Base-by-base conservation (phyloP, 2,888 invertebrate genomes). In the Vanessa cardui region DNA sequence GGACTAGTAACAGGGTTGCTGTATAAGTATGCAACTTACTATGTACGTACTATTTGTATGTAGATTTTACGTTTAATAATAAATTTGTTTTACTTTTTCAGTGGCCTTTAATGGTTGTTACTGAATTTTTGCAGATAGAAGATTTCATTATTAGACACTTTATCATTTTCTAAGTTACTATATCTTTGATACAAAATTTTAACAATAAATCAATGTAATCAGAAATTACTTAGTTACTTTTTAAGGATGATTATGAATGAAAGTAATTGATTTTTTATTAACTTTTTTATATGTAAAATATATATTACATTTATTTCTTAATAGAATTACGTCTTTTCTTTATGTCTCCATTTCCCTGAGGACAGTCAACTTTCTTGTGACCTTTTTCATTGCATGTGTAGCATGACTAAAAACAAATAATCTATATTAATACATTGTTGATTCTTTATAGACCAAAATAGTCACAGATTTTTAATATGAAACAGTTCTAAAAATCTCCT, bases 351-450 rank as follows among this genome's bases (percentile, higher is more conserved):
- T 69, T 21, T 70, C 49, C 82, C 66, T 86, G 79, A 0, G 94
- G 94, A 75, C 95, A 95, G 6, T 93, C 85, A 0, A 85, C 81
- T 73, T 90, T 88, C 78, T 94, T 94, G 77, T 95, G 95, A 0
- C 94, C 94, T 58, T 84, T 82, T 74, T 93, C 83, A 50, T 92
- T 89, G 77, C 95, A 95, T 73, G 92, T 89, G 82, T 93, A 94
- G 79, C 94, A 95, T 7, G 91, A 90, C 94, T 94, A 87, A 31
- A 89, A 90, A 58, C 62, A 73, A 69, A 70, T 69, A 50, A 64
- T 61, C 16, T 26, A n/a, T 26, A 31, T 54, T 26, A 50, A 50
- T 18, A 49, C 8, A 49, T 18, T 18, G 26, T 26, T 5, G 26
- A 5, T 26, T 26, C 1, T 26, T 26, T 5, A 26, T 26, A 26